A percentile compares a stretch with the other conserved stretches of the same genome.
These are phyloP conservation scores for human DNA, from an alignment of 2,113 vertebrate species.

Conservation along the genomic window GRCh38 chrY:23389001-23389500, in stretches of 20 bases:
- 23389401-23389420: not conserved
- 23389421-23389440: not conserved
- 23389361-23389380: not conserved
- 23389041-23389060: conserved; percentile 82
- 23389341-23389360: not conserved
- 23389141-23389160: conserved; percentile 68
- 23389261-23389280: not conserved
- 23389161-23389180: conserved; percentile 68
- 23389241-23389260: not conserved
- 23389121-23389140: conserved; percentile 54
- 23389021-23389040: conserved; percentile 88
- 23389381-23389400: not conserved
- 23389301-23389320: not conserved
- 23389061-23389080: conserved; percentile 79
- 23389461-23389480: not conserved
- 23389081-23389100: not conserved
- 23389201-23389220: not conserved
- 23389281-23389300: not conserved
- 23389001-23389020: conserved; percentile 94
- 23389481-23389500: not conserved
- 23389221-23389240: not conserved
- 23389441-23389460: not conserved
- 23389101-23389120: conserved; percentile 64
- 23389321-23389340: not conserved
- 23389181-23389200: conserved; percentile 85